Evolutionary conservation across 2,888 invertebrate genomes (phyloP), one percentile per base, ranked within the genome.

Genomic region (Epiblema foenella): DNA sequence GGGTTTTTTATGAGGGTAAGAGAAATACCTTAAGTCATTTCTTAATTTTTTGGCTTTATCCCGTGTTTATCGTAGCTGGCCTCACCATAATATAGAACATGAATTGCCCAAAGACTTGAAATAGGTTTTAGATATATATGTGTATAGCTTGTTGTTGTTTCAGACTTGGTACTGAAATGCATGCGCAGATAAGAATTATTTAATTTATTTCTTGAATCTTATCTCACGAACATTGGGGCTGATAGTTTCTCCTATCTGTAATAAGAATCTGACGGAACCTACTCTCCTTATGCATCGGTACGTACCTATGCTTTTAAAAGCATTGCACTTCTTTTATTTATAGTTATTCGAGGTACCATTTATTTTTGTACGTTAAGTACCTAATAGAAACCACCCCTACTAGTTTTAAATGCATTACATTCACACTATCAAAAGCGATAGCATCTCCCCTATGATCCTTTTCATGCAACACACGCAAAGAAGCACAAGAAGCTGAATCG

Each of bases 381-480:
- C 42, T 52, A 20, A 67, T 62, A 67, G 54, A 60, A 65, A 54
- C 49, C 42, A 49, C 66, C 66, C 66, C 66, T 71, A 71, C 66
- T 71, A 71, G 33, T 67, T 71, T 56, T 71, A 71, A 71, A 71
- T 71, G 71, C 56, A 67, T 71, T 60, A 66, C 69, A 12, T 69
- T 66, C 70, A 70, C 70, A 70, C 71, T 71, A 60, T 67, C 49
- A 60, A 54, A 49, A 51, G 59, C 51, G 59, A 71, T 71, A 67
- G 62, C 24, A 71, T 71, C 71, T 60, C 71, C 66, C 71, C 71
- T 71, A 67, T 56, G 60, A 66, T 66, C 60, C 52, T 71, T 67
- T 69, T 65, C 58, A 52, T 58, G 51, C 56, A 39, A 56, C 67
- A 67, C 60, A 67, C n/a, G n/a, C 49, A 71, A 71, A 71, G 62